Base-by-base conservation (phyloP, 2,797 vertebrate genomes). In the Oceanodroma leucorhoa region DNA sequence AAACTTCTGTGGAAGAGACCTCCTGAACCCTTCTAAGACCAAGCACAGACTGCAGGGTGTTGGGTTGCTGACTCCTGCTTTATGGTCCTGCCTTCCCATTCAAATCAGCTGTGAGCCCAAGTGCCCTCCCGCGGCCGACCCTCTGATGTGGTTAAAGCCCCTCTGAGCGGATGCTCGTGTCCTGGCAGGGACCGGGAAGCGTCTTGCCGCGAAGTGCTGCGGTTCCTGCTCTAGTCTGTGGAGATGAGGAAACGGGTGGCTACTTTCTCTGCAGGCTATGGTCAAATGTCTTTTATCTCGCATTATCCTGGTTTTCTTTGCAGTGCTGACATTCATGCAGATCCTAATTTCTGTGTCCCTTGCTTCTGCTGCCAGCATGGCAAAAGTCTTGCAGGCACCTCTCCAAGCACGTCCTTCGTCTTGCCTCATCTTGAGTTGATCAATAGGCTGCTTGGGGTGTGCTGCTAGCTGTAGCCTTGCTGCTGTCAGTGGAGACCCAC, bases 391-490 rank as follows among this genome's bases (percentile, higher is more conserved):
- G 69, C 78, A 60, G 96, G 95, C 93, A 8, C 69, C 71, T 95
- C 58, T 95, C 96, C 93, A 95, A 92, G 94, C 95, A 96, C 43
- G 69, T 94, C 95, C 91, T 85, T 90, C 26, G 8, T 91, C 57
- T 96, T 93, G 91, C 93, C 76, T 95, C 94, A 96, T 95, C 81
- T 85, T 80, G 78, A 36, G 79, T 92, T 48, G 87, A 88, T 96
- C 96, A 95, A 91, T 91, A 75, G 95, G 81, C 95, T 75, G 81
- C 76, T 94, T 0, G 60, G 96, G 87, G 92, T 70, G 82, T 88
- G 90, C 88, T 95, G 86, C 89, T 51, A 19, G 24, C 81, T 87
- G 93, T 32, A 51, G 93, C 80, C 92, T 69, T 4, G 81, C 71
- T 73, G 94, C 95, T 94, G 92, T 88, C 79, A 83, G 24, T 73